Evolutionary conservation across 1,140 invertebrate species (phyloP).

Genomic region (Saccostrea glomerata): DNA sequence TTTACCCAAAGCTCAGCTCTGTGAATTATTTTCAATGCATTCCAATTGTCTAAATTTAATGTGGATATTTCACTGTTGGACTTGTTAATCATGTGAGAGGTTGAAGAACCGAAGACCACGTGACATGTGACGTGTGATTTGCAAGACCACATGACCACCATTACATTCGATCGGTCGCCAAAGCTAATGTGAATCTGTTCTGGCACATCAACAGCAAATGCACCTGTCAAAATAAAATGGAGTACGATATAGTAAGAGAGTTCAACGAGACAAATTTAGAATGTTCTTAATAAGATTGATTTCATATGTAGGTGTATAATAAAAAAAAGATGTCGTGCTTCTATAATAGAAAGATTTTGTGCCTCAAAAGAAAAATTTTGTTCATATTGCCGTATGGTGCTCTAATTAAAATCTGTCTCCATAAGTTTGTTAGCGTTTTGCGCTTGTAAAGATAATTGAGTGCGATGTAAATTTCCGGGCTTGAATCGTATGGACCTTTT

Average conservation of each 20-base stretch:
- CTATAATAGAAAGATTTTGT: too few relatives aligned
- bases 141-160: constrained; percentile 60
- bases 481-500: not conserved
- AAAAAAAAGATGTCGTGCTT: not conserved
- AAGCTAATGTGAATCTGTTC: constrained; percentile 60
- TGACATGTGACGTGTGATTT: constrained; percentile 24
- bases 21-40: constrained; percentile 52
- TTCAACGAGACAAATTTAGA: not conserved
- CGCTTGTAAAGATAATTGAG: constrained; percentile 21
- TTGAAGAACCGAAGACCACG: constrained; percentile 46
- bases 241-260: not conserved
- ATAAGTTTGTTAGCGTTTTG: not conserved
- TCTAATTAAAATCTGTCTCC: too few relatives aligned
- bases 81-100: not conserved
- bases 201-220: constrained; percentile 79
- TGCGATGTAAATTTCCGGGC: constrained; percentile 12
- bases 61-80: not conserved
- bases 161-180: constrained; percentile 43
- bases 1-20: constrained; percentile 53
- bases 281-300: not conserved
- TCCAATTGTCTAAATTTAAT: constrained; percentile 36
- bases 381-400: too few relatives aligned
- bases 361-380: too few relatives aligned
- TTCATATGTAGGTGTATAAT: not conserved
- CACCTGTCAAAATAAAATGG: not conserved